Evolutionary conservation across 2,113 vertebrate species (phyloP), one percentile per base, ranked within the genome.

Genomic region (Tetrao urogallus): DNA sequence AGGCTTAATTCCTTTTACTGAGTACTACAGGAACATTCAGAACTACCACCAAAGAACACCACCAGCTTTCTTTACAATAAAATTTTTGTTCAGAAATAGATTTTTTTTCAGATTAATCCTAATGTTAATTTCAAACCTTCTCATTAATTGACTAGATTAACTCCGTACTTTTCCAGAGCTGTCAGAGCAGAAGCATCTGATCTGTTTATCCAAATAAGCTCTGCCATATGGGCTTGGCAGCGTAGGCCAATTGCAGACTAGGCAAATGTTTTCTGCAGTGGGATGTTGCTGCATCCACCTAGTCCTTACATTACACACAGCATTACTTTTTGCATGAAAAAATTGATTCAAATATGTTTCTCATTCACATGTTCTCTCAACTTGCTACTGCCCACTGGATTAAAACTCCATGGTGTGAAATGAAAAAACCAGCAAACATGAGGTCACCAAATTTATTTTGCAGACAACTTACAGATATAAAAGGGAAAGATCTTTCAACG

Each of bases 291-390:
- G 16, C 6, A 13, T 50, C 43, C 34, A 47, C 17, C 19, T 17
- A 48, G 28, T n/a, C 40, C 30, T 66, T 76, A 32, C 14, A 48
- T 18, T 14, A 83, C 8, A 81, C 9, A 11, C 34, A 74, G 32
- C 2, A 2, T 16, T 40, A 40, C 5, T 20, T 71, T 13, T 63
- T 67, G 80, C 19, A n/a, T 8, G 6, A 77, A 91, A 91, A 85
- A 61, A 47, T 0, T 15, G 3, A 65, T 52, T 58, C 1, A 3
- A 67, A 71, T 8, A 7, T 8, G 5, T 6, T 66, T 40, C 0
- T 52, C 64, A 32, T 36, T 38, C 72, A 73, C 20, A 14, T 27
- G 9, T 18, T 17, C 30, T 48, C 43, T 73, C 30, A 61, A 30
- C 32, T n/a, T 74, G 50, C 30, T 38, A 52, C 64, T 10, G 5